Percentiles rank a stretch among this genome's conserved stretches.
phyloP scores from a whole-genome alignment of 2,113 vertebrate species.

The Daboia siamensis region DNA sequence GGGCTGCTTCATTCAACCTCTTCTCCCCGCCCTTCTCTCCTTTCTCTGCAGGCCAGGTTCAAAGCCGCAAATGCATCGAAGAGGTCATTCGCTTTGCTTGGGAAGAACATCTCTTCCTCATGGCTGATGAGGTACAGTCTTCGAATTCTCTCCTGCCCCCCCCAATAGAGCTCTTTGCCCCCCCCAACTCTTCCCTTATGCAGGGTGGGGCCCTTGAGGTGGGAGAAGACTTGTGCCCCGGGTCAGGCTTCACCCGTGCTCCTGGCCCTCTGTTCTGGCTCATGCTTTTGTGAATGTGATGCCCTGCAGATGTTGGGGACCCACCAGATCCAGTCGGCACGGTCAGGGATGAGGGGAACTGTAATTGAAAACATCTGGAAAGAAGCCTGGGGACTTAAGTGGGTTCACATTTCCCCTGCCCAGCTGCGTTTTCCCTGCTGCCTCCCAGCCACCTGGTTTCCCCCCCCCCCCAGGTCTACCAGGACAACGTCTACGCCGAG shows the following conservation, averaged over 20 bases:
- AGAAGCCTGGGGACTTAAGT: neutral
- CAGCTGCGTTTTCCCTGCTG: accelerated
- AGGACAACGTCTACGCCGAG: constrained; percentile 87
- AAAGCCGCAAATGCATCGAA: constrained; percentile 80
- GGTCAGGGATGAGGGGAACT: too few relatives aligned
- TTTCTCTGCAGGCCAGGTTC: constrained; percentile 78
- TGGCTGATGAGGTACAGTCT: constrained; percentile 87
- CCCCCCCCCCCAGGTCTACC: constrained; percentile 69
- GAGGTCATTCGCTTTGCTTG: constrained; percentile 83
- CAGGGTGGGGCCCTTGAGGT: neutral
- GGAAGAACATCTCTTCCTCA: constrained; percentile 82
- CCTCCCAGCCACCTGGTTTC: accelerated
- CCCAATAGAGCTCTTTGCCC: neutral
- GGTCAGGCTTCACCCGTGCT: accelerated
- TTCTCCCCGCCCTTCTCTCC: accelerated
- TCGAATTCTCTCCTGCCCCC: neutral
- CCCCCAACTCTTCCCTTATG: neutral
- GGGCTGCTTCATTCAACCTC: accelerated
- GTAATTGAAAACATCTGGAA: neutral
- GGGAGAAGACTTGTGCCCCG: neutral
- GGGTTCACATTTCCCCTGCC: neutral
- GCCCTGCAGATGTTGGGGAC: neutral
- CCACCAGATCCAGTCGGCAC: too few relatives aligned
- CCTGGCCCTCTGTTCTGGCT: neutral
- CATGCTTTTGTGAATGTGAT: neutral